These are phyloP conservation scores for Temnothorax nylanderi DNA, from an alignment of 1,140 invertebrate genomes.

Conservation along the genomic window DNA sequence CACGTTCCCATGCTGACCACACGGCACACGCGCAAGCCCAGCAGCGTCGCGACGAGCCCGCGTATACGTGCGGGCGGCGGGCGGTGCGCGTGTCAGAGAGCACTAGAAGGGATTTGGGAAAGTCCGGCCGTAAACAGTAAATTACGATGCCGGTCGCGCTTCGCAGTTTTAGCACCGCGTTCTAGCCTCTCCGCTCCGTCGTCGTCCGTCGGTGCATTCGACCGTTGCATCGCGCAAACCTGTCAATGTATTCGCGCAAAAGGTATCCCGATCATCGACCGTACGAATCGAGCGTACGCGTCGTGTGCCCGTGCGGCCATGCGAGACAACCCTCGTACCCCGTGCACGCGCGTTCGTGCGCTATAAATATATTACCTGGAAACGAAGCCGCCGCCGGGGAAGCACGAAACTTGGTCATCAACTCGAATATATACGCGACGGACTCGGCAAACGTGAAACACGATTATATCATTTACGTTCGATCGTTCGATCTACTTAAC, in stretches of 20 bases:
- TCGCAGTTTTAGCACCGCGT: slow-evolving; percentile 76
- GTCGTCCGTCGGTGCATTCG: background rate
- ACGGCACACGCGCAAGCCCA: background rate
- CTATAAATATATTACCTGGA: slow-evolving; percentile 46
- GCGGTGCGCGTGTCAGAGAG: slow-evolving; percentile 40
- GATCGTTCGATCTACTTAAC: slow-evolving; percentile 21
- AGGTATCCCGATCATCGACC: slow-evolving; percentile 12
- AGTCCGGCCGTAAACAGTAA: slow-evolving; percentile 80
- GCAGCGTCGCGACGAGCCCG: slow-evolving; percentile 9
- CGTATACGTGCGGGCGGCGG: background rate
- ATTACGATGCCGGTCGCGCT: slow-evolving; percentile 80
- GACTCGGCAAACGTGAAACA: background rate
- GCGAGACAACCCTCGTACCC: background rate
- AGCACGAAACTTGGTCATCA: slow-evolving; percentile 10
- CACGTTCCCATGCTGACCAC: slow-evolving; percentile 17
- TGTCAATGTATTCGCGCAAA: slow-evolving; percentile 17
- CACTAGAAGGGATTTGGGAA: slow-evolving; percentile 77
- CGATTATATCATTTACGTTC: slow-evolving; percentile 13
- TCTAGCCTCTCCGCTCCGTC: background rate
- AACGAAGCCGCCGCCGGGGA: background rate
- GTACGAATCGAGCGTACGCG: slow-evolving; percentile 8
- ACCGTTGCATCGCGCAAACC: slow-evolving; percentile 31
- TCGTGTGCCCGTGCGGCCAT: background rate
- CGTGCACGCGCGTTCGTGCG: background rate
- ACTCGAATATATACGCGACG: background rate